Conservation (phyloP, 2,888 invertebrate genomes). For the Plebejus argus region DNA sequence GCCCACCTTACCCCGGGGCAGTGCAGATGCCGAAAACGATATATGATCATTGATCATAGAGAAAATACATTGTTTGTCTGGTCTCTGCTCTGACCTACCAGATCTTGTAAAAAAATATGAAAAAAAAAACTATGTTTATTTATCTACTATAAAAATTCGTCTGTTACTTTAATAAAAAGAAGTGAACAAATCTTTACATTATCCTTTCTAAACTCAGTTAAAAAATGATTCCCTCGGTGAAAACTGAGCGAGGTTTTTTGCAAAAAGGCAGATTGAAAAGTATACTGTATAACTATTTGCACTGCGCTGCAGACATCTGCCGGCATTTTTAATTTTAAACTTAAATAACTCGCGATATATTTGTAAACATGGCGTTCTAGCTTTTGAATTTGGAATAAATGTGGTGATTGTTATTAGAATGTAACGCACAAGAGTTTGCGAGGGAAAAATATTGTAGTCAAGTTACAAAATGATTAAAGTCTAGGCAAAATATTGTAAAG, state of each 20-base stretch:
- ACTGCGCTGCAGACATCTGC: not conserved
- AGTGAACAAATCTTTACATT: not conserved
- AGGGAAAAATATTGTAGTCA: not conserved
- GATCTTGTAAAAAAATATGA: too few species aligned
- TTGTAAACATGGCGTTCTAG: not conserved
- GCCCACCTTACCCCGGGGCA: too few species aligned
- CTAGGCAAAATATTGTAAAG: not conserved
- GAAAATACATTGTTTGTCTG: too few species aligned
- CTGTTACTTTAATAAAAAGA: not conserved
- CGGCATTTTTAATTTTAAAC: constrained; percentile 22
- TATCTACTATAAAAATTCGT: too few species aligned
- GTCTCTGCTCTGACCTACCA: too few species aligned
- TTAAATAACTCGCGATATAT: constrained; percentile 19
- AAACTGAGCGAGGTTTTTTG: not conserved
- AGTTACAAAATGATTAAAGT: too few species aligned
- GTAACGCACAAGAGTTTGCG: not conserved
- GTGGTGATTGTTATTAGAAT: not conserved
- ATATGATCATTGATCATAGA: too few species aligned
- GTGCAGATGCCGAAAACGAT: too few species aligned
- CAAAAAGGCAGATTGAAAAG: constrained; percentile 30
- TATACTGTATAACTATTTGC: constrained; percentile 15
- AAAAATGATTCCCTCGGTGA: not conserved
- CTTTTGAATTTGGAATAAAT: constrained; percentile 2
- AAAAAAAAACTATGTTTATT: too few species aligned
- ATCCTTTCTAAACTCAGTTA: not conserved